Percentiles rank a stretch among this genome's conserved stretches.
Conservation (phyloP, 2,888 invertebrate genomes). For the Phania funesta region DNA sequence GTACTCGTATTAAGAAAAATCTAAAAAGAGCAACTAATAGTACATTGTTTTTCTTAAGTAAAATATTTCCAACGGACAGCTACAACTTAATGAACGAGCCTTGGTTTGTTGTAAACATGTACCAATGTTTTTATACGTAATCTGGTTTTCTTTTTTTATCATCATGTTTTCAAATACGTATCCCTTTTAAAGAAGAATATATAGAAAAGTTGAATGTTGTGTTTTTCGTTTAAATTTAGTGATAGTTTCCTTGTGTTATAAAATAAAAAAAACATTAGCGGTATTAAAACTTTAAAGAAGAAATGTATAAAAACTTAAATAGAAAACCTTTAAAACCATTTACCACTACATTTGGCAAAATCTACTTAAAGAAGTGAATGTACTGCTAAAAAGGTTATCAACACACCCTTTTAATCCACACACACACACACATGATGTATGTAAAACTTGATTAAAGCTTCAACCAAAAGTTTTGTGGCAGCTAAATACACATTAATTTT, state of each 20-base stretch:
- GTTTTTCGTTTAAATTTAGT: too few species aligned
- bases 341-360: slow-evolving; percentile 41
- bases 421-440: not conserved
- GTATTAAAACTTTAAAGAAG: too few species aligned
- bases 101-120: not conserved
- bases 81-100: too few species aligned
- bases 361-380: slow-evolving; percentile 35
- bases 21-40: slow-evolving; percentile 10
- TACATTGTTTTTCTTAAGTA: slow-evolving; percentile 14
- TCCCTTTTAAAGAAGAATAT: too few species aligned
- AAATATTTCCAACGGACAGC: not conserved
- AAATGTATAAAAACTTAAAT: slow-evolving; percentile 22
- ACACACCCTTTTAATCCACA: not conserved
- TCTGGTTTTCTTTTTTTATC: too few species aligned
- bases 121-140: too few species aligned
- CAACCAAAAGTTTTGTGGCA: slow-evolving; percentile 61
- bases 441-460: slow-evolving; percentile 26
- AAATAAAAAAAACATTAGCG: too few species aligned
- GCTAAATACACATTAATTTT: slow-evolving; percentile 63
- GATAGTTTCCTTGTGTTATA: too few species aligned
- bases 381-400: not conserved
- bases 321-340: slow-evolving; percentile 41
- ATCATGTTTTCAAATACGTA: too few species aligned
- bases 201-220: too few species aligned
- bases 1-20: slow-evolving; percentile 28